Percentiles rank a stretch among this genome's conserved stretches.
phyloP scores from a whole-genome alignment of 2,888 invertebrate species.

The Aricia artaxerxes region DNA sequence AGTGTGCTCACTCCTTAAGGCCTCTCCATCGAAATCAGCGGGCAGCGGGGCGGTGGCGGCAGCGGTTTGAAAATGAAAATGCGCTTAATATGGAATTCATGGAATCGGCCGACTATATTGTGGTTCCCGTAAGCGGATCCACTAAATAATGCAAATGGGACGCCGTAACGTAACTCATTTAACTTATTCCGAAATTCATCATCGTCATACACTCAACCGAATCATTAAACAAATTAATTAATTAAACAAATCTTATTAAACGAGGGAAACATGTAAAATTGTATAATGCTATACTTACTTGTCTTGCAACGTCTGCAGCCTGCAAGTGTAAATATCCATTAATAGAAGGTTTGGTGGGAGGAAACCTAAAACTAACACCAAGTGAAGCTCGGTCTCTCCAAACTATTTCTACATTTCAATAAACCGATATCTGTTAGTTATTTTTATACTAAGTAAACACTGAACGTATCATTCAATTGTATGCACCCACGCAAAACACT shows the following conservation, averaged over 20 bases:
- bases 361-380: too few species aligned
- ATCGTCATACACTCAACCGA: neutral
- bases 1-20: too few species aligned
- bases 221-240: too few species aligned
- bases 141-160: slow-evolving; percentile 26
- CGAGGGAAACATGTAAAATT: too few species aligned
- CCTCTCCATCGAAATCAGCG: too few species aligned
- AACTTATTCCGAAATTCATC: slow-evolving; percentile 10
- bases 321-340: too few species aligned
- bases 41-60: too few species aligned
- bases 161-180: neutral
- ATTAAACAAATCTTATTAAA: neutral
- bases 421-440: neutral
- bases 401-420: neutral
- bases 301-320: too few species aligned
- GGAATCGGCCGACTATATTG: slow-evolving; percentile 18
- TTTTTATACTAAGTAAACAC: neutral
- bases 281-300: too few species aligned
- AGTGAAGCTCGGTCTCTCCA: neutral
- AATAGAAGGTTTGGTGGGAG: too few species aligned
- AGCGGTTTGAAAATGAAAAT: slow-evolving; percentile 7
- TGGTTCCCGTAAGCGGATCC: slow-evolving; percentile 12
- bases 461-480: neutral
- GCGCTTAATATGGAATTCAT: slow-evolving; percentile 28
- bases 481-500: neutral